A percentile compares a stretch with the other conserved stretches of the same genome.
Evolutionary conservation across 2,888 invertebrate genomes (phyloP).

Genomic region (Parochlus steinenii): DNA sequence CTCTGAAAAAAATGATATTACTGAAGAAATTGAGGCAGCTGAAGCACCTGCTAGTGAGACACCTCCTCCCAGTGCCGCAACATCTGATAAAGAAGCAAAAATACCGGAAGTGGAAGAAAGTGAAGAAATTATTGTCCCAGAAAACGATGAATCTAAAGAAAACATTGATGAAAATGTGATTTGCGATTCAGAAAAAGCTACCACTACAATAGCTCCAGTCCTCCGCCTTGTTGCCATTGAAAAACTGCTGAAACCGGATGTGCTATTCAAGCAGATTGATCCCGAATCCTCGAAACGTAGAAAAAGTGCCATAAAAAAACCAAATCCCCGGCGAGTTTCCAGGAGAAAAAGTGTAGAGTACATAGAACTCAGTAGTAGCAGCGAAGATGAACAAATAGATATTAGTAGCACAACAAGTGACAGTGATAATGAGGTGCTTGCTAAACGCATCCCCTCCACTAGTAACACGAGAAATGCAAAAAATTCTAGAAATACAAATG

Average conservation of each 20-base stretch:
- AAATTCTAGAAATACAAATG: slow-evolving; percentile 3
- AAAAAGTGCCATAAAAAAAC: background rate
- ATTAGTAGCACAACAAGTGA: background rate
- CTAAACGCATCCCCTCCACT: background rate
- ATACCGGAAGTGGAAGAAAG: too few relatives aligned
- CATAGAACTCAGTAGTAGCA: slow-evolving; percentile 10
- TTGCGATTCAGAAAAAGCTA: too few relatives aligned
- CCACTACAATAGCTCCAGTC: too few relatives aligned
- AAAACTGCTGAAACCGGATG: slow-evolving; percentile 4
- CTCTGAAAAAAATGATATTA: too few relatives aligned
- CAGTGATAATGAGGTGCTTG: background rate
- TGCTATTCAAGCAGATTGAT: background rate
- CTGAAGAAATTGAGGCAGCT: too few relatives aligned
- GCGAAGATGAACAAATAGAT: slow-evolving; percentile 1
- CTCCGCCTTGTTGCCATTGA: slow-evolving; percentile 8
- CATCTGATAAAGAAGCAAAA: too few relatives aligned
- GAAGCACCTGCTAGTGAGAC: too few relatives aligned
- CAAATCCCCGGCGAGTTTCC: too few relatives aligned
- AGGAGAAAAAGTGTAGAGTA: slow-evolving; percentile 3
- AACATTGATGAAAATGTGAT: too few relatives aligned
- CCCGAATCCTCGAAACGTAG: background rate
- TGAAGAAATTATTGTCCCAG: too few relatives aligned
- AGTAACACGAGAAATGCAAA: slow-evolving; percentile 1
- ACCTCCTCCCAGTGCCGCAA: too few relatives aligned
- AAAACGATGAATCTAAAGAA: too few relatives aligned